Evolutionary conservation across 2,797 vertebrate genomes (phyloP).

Genomic region (Danio tinwini): DNA sequence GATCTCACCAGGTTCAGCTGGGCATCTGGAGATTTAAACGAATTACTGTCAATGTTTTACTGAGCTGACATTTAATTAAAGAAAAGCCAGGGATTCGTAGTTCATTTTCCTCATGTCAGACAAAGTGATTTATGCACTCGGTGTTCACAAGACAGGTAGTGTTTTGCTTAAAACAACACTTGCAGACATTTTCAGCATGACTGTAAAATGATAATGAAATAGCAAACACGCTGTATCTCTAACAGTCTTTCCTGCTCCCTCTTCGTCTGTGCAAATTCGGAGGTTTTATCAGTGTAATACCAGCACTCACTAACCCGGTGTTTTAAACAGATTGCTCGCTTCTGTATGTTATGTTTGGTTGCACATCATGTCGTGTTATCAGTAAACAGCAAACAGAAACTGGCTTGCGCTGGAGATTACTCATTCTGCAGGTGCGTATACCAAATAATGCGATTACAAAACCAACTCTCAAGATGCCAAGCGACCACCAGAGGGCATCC

Average conservation of each 20-base stretch:
- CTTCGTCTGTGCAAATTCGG: not conserved
- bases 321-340: conserved; percentile 9
- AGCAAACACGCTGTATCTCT: conserved; percentile 18
- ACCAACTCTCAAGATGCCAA: not conserved
- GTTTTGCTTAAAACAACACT: conserved; percentile 42
- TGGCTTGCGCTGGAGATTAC: not conserved
- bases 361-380: not conserved
- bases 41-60: conserved; percentile 60
- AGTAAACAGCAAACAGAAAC: conserved; percentile 22
- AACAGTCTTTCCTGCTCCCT: not conserved
- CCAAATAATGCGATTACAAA: not conserved
- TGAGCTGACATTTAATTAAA: conserved; percentile 63
- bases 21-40: conserved; percentile 44
- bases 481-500: conserved; percentile 40
- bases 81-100: conserved; percentile 43
- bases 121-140: conserved; percentile 62
- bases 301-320: not conserved
- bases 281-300: not conserved
- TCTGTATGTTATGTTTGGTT: conserved; percentile 1
- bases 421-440: conserved; percentile 4
- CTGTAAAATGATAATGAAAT: conserved; percentile 14
- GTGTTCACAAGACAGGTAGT: conserved; percentile 47
- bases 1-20: conserved; percentile 27
- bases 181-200: conserved; percentile 38
- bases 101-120: conserved; percentile 57